Conservation (phyloP, 2,113 vertebrate genomes). For the Gymnobelideus leadbeateri region DNA sequence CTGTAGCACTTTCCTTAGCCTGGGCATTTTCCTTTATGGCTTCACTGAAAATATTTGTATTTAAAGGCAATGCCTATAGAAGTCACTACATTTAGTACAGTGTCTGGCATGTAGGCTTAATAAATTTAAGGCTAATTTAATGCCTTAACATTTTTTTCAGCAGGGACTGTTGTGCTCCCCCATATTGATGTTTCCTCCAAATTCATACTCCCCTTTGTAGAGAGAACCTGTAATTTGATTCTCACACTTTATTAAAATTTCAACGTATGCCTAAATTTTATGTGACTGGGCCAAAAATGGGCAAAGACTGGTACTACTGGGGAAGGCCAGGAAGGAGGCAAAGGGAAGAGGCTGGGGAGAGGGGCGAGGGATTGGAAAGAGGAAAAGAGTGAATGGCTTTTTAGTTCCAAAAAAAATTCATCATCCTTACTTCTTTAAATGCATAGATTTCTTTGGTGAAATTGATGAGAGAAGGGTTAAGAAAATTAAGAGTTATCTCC, state of each 20-base stretch:
- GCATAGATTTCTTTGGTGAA: not conserved
- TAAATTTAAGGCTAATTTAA: not conserved
- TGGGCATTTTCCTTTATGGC: conserved; percentile 13
- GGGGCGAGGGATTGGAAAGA: not conserved
- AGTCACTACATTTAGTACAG: not conserved
- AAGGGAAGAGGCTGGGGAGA: not conserved
- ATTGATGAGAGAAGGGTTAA: not conserved
- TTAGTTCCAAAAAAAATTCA: not conserved
- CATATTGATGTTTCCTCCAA: conserved; percentile 2
- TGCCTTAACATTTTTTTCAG: conserved; percentile 22
- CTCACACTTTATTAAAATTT: not conserved
- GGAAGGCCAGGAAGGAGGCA: not conserved
- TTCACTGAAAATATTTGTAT: conserved; percentile 30
- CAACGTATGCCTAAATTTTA: not conserved
- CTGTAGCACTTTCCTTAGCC: not conserved
- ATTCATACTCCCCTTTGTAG: not conserved
- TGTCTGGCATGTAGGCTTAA: not conserved
- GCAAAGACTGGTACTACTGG: not conserved
- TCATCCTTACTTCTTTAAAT: not conserved
- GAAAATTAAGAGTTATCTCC: not conserved
- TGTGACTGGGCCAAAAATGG: not conserved
- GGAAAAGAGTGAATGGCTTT: not conserved
- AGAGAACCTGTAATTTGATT: not conserved
- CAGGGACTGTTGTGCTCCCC: conserved; percentile 32
- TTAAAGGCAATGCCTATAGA: conserved; percentile 52